These are phyloP conservation scores for Lysiphlebus fabarum DNA, from an alignment of 1,140 invertebrate genomes.

Conservation along the genomic window DNA sequence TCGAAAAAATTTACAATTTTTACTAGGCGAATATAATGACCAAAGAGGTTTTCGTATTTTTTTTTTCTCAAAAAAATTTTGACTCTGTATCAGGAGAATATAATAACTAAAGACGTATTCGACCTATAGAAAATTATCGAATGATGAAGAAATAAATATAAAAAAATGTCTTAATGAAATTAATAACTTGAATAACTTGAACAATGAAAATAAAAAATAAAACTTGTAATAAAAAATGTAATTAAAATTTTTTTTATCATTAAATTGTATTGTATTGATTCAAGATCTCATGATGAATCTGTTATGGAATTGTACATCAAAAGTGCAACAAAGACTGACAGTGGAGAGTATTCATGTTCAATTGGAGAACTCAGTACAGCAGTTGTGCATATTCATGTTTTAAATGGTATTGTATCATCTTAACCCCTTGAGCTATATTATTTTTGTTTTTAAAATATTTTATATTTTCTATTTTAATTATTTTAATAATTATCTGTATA, in stretches of 20 bases:
- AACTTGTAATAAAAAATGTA: neutral
- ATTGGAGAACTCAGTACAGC: conserved; percentile 48
- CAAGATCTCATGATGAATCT: conserved; percentile 44
- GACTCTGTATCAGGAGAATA: no score
- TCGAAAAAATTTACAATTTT: no score
- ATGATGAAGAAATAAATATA: no score
- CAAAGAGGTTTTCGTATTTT: no score
- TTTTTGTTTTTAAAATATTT: no score
- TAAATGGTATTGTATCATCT: conserved; percentile 44
- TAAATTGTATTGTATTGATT: no score
- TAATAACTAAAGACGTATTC: no score
- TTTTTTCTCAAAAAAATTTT: no score
- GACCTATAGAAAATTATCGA: no score
- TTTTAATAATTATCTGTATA: neutral
- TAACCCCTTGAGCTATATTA: no score
- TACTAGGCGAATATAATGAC: no score
- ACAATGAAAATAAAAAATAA: neutral
- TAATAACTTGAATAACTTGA: conserved; percentile 12
- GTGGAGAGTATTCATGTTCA: conserved; percentile 49
- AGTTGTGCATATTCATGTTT: conserved; percentile 48
- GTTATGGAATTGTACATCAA: conserved; percentile 45
- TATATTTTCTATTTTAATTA: no score
- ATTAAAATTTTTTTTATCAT: conserved; percentile 25
- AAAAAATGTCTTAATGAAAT: conserved; percentile 19
- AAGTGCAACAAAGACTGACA: conserved; percentile 48